Evolutionary conservation across 2,888 invertebrate species (phyloP).

Genomic region (Epistrophe eligans): DNA sequence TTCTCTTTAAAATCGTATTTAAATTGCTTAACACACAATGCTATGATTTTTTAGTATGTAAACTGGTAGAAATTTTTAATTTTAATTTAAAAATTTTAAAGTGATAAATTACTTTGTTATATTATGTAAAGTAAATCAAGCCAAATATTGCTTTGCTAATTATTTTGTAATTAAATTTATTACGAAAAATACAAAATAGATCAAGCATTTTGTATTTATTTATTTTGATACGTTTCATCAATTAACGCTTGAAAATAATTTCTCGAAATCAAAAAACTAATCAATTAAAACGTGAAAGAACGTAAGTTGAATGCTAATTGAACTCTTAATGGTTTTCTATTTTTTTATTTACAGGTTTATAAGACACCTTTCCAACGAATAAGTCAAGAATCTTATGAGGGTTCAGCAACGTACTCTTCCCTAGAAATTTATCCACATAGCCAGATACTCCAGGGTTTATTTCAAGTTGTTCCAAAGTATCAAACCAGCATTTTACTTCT

Average conservation of each 20-base stretch:
- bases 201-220: too few species aligned
- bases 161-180: too few species aligned
- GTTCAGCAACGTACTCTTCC: conserved; percentile 82
- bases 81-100: too few species aligned
- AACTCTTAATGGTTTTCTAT: background rate
- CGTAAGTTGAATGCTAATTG: background rate
- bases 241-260: background rate
- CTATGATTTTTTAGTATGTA: too few species aligned
- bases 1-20: too few species aligned
- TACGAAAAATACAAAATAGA: too few species aligned
- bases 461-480: conserved; percentile 83
- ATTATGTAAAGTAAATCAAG: too few species aligned
- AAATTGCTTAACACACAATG: too few species aligned
- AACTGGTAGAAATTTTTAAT: too few species aligned
- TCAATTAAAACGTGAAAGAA: background rate
- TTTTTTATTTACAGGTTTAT: conserved; percentile 79
- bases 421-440: conserved; percentile 83
- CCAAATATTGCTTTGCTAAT: too few species aligned
- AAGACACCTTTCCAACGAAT: conserved; percentile 83
- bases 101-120: too few species aligned
- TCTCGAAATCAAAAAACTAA: background rate
- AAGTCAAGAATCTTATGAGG: conserved; percentile 82
- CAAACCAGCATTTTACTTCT: conserved; percentile 82
- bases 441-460: conserved; percentile 83
- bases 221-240: background rate